These are phyloP conservation scores for Taenioides sp. DNA, from an alignment of 2,797 vertebrate species.

Conservation along the genomic window DNA sequence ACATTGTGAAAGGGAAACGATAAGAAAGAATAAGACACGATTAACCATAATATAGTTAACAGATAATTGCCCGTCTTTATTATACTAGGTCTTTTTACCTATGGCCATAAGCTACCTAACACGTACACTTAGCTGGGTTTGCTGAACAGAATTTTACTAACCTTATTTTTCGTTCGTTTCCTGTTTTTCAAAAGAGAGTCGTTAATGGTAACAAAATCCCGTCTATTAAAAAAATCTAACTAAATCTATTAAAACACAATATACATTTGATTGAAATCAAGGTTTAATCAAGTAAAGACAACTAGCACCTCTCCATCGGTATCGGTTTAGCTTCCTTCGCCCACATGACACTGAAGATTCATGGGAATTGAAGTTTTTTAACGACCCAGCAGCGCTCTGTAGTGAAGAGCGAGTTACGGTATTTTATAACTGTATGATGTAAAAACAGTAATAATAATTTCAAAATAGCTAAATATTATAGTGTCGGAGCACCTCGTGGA, in stretches of 20 bases:
- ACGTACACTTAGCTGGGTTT: constrained; percentile 59
- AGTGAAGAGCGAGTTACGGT: background rate
- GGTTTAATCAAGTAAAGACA: constrained; percentile 70
- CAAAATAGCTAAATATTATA: background rate
- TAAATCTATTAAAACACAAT: constrained; percentile 1
- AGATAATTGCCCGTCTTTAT: background rate
- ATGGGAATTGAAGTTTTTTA: constrained; percentile 69
- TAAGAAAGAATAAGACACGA: background rate
- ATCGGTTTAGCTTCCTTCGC: constrained; percentile 66
- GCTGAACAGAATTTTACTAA: constrained; percentile 68
- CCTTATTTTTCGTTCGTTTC: constrained; percentile 84
- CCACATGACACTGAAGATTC: constrained; percentile 60
- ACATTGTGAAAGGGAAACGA: background rate
- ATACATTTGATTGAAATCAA: constrained; percentile 59
- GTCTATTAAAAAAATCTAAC: background rate
- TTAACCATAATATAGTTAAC: background rate
- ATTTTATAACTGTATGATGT: constrained; percentile 57
- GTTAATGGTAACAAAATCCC: background rate
- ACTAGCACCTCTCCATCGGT: constrained; percentile 61
- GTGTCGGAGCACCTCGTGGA: background rate
- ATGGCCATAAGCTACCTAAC: constrained; percentile 54
- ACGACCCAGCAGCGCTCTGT: background rate
- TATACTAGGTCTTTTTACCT: constrained; percentile 17
- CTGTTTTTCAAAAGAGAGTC: constrained; percentile 24
- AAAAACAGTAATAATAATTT: constrained; percentile 32